These are phyloP conservation scores for Amiota communis DNA, from an alignment of 2,888 invertebrate genomes.

Conservation along the genomic window DNA sequence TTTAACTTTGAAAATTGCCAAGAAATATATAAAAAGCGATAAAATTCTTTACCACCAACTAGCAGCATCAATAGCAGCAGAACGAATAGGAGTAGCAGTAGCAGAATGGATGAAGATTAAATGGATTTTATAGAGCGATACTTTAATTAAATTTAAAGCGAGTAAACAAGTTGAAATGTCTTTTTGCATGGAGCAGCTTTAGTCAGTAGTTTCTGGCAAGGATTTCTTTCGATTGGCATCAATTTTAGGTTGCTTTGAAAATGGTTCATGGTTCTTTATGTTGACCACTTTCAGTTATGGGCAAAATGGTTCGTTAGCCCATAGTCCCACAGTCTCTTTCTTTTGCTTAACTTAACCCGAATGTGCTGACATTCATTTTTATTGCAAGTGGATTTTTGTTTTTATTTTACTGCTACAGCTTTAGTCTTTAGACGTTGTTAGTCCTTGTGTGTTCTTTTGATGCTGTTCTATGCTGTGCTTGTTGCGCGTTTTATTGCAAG, in stretches of 20 bases:
- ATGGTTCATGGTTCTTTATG: not conserved
- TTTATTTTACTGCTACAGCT: not conserved
- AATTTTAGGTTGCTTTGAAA: not conserved
- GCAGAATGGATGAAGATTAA: constrained; percentile 34
- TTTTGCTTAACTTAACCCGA: constrained; percentile 11
- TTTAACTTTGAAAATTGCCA: constrained; percentile 15
- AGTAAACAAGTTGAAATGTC: constrained; percentile 43
- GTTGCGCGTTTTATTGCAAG: constrained; percentile 1
- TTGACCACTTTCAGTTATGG: not conserved
- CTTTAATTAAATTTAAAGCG: constrained; percentile 53
- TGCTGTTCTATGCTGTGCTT: not conserved
- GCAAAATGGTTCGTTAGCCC: too few relatives aligned
- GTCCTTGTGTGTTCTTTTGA: too few relatives aligned
- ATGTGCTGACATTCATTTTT: constrained; percentile 55
- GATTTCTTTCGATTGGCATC: not conserved
- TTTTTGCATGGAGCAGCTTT: constrained; percentile 29
- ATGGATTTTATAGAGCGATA: constrained; percentile 32
- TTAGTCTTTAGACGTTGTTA: not conserved
- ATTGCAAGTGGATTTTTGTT: constrained; percentile 41
- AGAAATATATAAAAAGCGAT: constrained; percentile 23
- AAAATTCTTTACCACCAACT: not conserved
- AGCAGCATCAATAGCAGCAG: too few relatives aligned
- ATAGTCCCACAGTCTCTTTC: not conserved
- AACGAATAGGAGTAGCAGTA: not conserved
- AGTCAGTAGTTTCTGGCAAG: not conserved